Base-by-base conservation (phyloP, 2,797 vertebrate species). In the Eulemur mongoz region DNA sequence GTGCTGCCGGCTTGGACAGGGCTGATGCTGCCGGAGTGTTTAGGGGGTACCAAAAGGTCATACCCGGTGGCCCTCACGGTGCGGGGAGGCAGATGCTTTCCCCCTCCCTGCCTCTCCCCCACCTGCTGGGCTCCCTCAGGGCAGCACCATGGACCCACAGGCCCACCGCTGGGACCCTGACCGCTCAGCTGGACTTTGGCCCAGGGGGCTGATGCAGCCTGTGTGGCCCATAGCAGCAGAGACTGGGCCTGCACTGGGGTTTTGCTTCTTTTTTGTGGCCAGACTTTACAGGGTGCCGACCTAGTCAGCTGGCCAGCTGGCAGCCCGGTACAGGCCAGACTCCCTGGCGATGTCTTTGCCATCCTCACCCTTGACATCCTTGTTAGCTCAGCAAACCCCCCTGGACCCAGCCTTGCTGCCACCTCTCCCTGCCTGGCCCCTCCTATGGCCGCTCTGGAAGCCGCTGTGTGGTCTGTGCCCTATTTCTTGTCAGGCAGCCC, bases 131-230 rank as follows among this genome's bases (percentile, higher is more conserved):
- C 43, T 48, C 10, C 61, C 72, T 52, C 0, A 1, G 23, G 20
- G 38, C 30, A 40, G 48, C 32, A 38, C n/a, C 10, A 6, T 52
- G 20, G 8, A 2, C 45, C 73, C 50, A 35, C 40, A 30, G 23
- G 69, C 54, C 69, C 45, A 3, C 23, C 2, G 0, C 75, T 57
- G 25, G 57, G 10, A 69, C 59, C 59, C 69, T 69, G 27, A 52
- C 69, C 9, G 25, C 12, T 30, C 38, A 11, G 38, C 4, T 6
- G 18, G 40, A 32, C 45, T 43, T 48, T 50, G 48, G 43, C 35
- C 72, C 6, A 4, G 30, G 30, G 23, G 23, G 18, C 38, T 0
- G 0, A 0, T 32, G 20, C 12, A 5, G 0, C 12, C 38, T 18
- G 9, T 0, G 2, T 67, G 70, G 83, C 69, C 23, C 65, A 20